These are phyloP conservation scores for Danaus plexippus DNA, from an alignment of 1,140 invertebrate species.

Conservation along the genomic window DNA sequence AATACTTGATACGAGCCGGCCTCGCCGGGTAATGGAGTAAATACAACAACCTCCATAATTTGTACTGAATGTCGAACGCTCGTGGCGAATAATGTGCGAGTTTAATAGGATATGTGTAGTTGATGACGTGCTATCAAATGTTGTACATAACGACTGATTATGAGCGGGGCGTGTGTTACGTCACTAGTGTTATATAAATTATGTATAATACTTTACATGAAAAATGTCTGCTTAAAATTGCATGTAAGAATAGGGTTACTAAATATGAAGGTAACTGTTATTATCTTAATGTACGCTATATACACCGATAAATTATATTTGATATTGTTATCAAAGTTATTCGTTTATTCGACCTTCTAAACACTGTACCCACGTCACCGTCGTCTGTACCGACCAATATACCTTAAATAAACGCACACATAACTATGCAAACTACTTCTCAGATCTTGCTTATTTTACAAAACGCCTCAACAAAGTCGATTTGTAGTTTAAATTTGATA, in stretches of 20 bases:
- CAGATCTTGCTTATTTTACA: constrained; percentile 12
- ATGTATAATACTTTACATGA: too few relatives aligned
- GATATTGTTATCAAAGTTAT: constrained; percentile 1
- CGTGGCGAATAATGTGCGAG: background rate
- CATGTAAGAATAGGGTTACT: too few relatives aligned
- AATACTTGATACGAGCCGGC: constrained; percentile 67
- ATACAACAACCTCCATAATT: constrained; percentile 54
- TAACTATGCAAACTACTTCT: constrained; percentile 65
- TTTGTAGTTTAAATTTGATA: constrained; percentile 27
- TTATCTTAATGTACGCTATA: too few relatives aligned
- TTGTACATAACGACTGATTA: too few relatives aligned
- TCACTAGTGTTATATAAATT: too few relatives aligned
- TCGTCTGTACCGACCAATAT: constrained; percentile 49
- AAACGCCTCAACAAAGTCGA: constrained; percentile 26
- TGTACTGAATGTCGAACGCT: constrained; percentile 39
- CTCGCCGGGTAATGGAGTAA: constrained; percentile 63
- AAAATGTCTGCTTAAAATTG: too few relatives aligned
- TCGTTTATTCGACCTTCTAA: constrained; percentile 13
- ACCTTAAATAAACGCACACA: constrained; percentile 64
- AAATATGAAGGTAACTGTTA: too few relatives aligned
- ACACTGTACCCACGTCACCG: constrained; percentile 25
- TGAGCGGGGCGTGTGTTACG: too few relatives aligned
- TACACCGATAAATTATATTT: too few relatives aligned
- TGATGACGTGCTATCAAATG: too few relatives aligned
- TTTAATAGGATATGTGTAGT: too few relatives aligned